phyloP scores from a whole-genome alignment of 2,888 invertebrate genomes.

The Urechis unicinctus region DNA sequence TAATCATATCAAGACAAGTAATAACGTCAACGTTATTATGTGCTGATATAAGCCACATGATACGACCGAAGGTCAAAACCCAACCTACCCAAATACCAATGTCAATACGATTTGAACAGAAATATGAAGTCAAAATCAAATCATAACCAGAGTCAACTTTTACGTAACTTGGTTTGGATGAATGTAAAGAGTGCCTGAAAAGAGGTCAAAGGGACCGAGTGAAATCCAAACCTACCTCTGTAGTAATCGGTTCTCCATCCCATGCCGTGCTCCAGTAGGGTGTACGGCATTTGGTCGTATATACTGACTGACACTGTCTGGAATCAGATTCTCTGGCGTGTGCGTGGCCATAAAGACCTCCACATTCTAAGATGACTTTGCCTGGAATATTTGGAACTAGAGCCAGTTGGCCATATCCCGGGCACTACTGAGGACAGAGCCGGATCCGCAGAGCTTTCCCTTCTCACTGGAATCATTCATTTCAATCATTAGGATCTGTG shows the following conservation, averaged over 20 bases:
- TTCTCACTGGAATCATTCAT: conserved; percentile 24
- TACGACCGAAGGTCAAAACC: too few relatives aligned
- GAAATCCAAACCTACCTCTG: conserved; percentile 28
- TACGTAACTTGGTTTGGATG: too few relatives aligned
- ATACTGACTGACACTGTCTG: conserved; percentile 18
- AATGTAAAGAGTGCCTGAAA: too few relatives aligned
- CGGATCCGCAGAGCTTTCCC: conserved; percentile 31
- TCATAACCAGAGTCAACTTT: too few relatives aligned
- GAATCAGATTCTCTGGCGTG: conserved; percentile 21
- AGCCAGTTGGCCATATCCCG: conserved; percentile 43
- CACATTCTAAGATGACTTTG: conserved; percentile 23
- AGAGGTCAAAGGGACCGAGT: too few relatives aligned
- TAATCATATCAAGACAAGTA: too few relatives aligned
- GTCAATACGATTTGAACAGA: too few relatives aligned
- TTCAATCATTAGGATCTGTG: too few relatives aligned
- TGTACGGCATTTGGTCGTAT: conserved; percentile 26
- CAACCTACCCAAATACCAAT: too few relatives aligned
- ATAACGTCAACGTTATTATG: too few relatives aligned
- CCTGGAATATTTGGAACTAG: conserved; percentile 29
- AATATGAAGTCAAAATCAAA: too few relatives aligned
- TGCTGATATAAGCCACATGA: too few relatives aligned
- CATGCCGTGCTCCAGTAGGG: conserved; percentile 30
- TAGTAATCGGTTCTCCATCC: conserved; percentile 40
- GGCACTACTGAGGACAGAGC: conserved; percentile 33
- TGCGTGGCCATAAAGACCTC: conserved; percentile 25